A percentile compares a stretch with the other conserved stretches of the same genome.
phyloP scores from a whole-genome alignment of 1,140 invertebrate genomes.

The Pogonus chalceus region DNA sequence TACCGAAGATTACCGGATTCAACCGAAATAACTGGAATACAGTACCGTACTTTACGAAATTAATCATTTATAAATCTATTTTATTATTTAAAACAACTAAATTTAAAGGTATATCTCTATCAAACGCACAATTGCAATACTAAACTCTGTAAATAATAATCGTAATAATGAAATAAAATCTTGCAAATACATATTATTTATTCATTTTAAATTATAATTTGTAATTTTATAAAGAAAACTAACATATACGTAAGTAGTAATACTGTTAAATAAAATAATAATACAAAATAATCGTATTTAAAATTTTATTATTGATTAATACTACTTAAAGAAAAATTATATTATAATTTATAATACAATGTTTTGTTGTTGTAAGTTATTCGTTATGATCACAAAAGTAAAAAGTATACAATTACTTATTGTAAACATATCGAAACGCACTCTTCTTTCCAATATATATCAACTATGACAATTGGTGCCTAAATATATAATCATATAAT shows the following conservation, averaged over 20 bases:
- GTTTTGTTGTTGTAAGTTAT: background rate
- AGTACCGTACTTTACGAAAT: too few species aligned
- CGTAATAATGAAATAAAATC: too few species aligned
- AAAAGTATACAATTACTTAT: conserved; percentile 1
- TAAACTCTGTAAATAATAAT: too few species aligned
- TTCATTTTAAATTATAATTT: too few species aligned
- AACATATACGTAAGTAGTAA: too few species aligned
- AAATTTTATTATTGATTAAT: conserved; percentile 3
- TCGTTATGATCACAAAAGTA: background rate
- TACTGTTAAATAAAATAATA: background rate
- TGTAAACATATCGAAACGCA: background rate
- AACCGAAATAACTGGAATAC: background rate
- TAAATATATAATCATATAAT: too few species aligned
- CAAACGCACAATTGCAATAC: too few species aligned
- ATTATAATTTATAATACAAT: conserved; percentile 6
- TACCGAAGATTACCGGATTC: background rate
- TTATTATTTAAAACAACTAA: too few species aligned
- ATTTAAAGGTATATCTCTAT: too few species aligned
- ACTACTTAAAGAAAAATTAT: conserved; percentile 4
- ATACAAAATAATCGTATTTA: background rate
- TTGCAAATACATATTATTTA: too few species aligned
- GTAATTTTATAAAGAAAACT: too few species aligned
- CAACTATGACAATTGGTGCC: background rate
- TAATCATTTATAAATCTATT: too few species aligned
- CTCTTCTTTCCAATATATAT: background rate